Percentiles rank a stretch among this genome's conserved stretches.
Conservation (phyloP, 2,888 invertebrate genomes). For the Arctia plantaginis region DNA sequence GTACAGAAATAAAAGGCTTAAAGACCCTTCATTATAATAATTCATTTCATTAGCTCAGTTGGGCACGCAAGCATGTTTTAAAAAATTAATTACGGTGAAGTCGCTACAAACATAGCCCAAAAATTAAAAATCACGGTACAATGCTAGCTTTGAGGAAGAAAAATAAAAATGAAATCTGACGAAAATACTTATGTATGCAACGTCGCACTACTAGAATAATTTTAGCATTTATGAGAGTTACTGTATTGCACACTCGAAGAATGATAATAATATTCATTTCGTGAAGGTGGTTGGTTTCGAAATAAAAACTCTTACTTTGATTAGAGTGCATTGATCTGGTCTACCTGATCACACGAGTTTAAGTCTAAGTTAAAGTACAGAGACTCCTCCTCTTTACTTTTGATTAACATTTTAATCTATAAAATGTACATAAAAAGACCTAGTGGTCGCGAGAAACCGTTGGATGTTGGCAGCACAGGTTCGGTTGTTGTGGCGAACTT, state of each 20-base stretch:
- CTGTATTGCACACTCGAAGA: neutral
- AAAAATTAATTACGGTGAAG: slow-evolving; percentile 68
- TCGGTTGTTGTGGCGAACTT: no score
- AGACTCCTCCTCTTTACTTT: no score
- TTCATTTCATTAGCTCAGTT: slow-evolving; percentile 75
- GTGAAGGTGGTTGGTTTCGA: neutral
- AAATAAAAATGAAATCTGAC: neutral
- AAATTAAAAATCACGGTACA: slow-evolving; percentile 46
- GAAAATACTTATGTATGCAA: neutral
- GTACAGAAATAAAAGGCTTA: slow-evolving; percentile 46
- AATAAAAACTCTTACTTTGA: neutral
- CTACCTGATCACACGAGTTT: no score
- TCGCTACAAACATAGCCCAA: slow-evolving; percentile 48
- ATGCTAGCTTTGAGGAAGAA: slow-evolving; percentile 22
- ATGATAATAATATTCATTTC: neutral
- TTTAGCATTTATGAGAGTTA: neutral
- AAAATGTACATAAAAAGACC: no score
- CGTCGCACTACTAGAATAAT: neutral
- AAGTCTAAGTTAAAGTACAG: no score
- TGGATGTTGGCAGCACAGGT: no score
- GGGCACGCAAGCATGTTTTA: slow-evolving; percentile 74
- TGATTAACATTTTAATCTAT: no score
- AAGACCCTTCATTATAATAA: slow-evolving; percentile 77
- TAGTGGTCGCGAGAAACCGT: no score
- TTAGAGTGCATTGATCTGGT: no score